Percentiles rank a stretch among this genome's conserved stretches.
These are phyloP conservation scores for Sphinx pinastri DNA, from an alignment of 2,888 invertebrate genomes.

Conservation along the genomic window DNA sequence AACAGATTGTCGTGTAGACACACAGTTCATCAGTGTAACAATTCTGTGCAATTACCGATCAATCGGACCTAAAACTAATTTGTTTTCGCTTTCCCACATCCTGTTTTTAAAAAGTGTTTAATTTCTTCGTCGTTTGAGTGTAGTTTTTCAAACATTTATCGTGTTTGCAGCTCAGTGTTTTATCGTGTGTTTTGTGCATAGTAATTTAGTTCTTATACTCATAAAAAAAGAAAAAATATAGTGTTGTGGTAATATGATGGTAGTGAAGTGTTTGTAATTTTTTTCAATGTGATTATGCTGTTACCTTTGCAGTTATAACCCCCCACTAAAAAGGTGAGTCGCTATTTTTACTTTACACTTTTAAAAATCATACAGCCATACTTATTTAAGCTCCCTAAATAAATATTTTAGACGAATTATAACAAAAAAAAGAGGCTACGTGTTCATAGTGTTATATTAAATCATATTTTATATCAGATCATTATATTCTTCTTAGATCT, in stretches of 20 bases:
- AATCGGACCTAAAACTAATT: slow-evolving; percentile 39
- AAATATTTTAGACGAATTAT: too few relatives aligned
- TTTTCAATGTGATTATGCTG: background rate
- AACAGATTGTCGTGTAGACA: background rate
- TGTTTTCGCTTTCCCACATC: slow-evolving; percentile 55
- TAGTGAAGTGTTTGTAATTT: background rate
- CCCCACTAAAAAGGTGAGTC: background rate
- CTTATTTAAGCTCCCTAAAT: background rate
- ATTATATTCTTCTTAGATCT: too few relatives aligned
- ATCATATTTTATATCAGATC: too few relatives aligned
- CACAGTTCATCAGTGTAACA: slow-evolving; percentile 26
- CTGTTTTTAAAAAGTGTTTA: slow-evolving; percentile 51
- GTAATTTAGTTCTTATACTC: background rate
- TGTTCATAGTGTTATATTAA: too few relatives aligned
- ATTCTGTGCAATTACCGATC: slow-evolving; percentile 35
- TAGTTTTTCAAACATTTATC: slow-evolving; percentile 42
- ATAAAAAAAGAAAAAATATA: background rate
- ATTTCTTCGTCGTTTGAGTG: slow-evolving; percentile 41
- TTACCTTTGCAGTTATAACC: background rate
- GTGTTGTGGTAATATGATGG: background rate
- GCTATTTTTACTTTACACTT: background rate
- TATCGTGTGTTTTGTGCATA: slow-evolving; percentile 11
- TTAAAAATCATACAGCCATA: background rate
- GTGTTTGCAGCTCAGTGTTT: slow-evolving; percentile 32
- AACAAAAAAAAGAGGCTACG: too few relatives aligned